Evolutionary conservation across 2,797 vertebrate genomes (phyloP).

Genomic region (Acipenser oxyrinchus): DNA sequence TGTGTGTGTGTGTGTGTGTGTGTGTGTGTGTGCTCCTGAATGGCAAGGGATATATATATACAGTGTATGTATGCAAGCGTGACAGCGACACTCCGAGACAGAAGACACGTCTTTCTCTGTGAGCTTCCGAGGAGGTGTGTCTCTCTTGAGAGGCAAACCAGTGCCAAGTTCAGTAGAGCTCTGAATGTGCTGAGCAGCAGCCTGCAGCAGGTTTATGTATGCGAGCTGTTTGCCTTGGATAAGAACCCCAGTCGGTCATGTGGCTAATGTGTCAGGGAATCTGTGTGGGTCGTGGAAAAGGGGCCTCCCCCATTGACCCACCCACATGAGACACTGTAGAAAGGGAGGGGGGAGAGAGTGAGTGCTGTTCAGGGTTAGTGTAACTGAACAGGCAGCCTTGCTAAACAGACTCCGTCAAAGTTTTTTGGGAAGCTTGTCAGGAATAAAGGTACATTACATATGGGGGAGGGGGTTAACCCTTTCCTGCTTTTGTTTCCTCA

Average conservation of each 20-base stretch:
- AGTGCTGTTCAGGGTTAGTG: slow-evolving; percentile 48
- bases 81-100: slow-evolving; percentile 61
- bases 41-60: slow-evolving; percentile 11
- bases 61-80: slow-evolving; percentile 42
- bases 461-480: slow-evolving; percentile 21
- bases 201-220: slow-evolving; percentile 61
- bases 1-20: slow-evolving; percentile 33
- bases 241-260: slow-evolving; percentile 71
- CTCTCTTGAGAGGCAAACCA: slow-evolving; percentile 40
- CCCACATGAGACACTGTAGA: slow-evolving; percentile 20
- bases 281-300: slow-evolving; percentile 60
- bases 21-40: slow-evolving; percentile 29
- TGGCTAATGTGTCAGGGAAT: slow-evolving; percentile 72
- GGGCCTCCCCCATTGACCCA: slow-evolving; percentile 38
- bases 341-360: background rate
- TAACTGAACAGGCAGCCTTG: slow-evolving; percentile 58
- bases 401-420: slow-evolving; percentile 53
- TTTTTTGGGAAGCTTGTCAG: slow-evolving; percentile 38
- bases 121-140: slow-evolving; percentile 49
- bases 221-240: slow-evolving; percentile 62
- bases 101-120: slow-evolving; percentile 59
- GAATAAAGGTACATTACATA: slow-evolving; percentile 52
- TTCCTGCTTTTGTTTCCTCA: slow-evolving; percentile 48
- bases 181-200: slow-evolving; percentile 48
- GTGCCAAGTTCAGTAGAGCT: slow-evolving; percentile 56